Evolutionary conservation across 2,113 vertebrate genomes (phyloP).

Genomic region (Talpa occidentalis): DNA sequence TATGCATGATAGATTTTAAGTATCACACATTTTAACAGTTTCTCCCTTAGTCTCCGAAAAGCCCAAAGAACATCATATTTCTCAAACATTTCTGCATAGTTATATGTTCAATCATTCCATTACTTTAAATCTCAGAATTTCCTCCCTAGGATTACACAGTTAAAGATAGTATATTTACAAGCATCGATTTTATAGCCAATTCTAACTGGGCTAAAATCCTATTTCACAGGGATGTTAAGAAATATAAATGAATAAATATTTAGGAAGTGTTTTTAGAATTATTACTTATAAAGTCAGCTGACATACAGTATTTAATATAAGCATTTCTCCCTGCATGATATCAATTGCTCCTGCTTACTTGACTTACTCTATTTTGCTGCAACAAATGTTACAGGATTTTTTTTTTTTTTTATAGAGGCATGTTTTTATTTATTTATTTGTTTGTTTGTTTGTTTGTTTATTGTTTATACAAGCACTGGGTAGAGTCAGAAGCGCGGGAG

Average conservation of each 20-base stretch:
- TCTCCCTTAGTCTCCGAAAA: not conserved
- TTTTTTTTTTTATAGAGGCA: no score
- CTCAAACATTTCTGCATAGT: not conserved
- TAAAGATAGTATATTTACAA: not conserved
- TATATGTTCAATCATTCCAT: not conserved
- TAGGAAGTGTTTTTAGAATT: not conserved
- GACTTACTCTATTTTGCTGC: not conserved
- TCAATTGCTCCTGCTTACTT: not conserved
- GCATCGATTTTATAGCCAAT: not conserved
- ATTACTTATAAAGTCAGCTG: not conserved
- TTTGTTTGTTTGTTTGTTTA: no score
- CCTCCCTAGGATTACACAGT: not conserved
- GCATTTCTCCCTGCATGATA: not conserved
- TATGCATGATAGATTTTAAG: not conserved
- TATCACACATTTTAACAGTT: not conserved
- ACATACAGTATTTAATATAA: not conserved
- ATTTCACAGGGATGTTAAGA: not conserved
- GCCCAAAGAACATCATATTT: not conserved
- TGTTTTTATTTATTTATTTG: no score
- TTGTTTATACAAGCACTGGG: no score
- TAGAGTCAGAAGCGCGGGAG: no score
- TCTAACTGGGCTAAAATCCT: not conserved
- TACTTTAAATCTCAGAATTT: not conserved
- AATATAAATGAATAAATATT: not conserved
- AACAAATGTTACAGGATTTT: not conserved